phyloP scores from a whole-genome alignment of 2,888 invertebrate genomes.

The Ernsta delagoae region DNA sequence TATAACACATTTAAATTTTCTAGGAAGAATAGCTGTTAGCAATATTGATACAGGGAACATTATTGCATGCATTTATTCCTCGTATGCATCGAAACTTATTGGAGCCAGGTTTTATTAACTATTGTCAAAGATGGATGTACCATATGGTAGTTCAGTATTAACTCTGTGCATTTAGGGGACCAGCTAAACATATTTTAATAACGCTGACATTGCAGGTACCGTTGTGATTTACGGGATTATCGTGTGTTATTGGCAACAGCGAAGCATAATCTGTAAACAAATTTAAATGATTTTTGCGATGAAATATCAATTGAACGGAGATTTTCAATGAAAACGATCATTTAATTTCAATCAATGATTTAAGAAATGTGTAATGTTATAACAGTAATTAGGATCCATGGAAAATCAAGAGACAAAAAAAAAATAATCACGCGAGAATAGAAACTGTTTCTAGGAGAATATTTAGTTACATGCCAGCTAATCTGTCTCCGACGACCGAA shows the following conservation, averaged over 20 bases:
- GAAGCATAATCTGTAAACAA: slow-evolving; percentile 8
- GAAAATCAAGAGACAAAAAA: not conserved
- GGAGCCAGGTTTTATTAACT: slow-evolving; percentile 26
- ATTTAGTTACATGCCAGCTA: slow-evolving; percentile 49
- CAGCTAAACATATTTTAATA: slow-evolving; percentile 74
- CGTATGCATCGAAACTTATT: slow-evolving; percentile 9
- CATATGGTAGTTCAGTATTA: slow-evolving; percentile 77
- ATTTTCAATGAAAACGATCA: not conserved
- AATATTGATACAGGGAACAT: not conserved
- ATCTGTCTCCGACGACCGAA: slow-evolving; percentile 60
- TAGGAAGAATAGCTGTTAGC: slow-evolving; percentile 33
- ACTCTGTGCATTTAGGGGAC: slow-evolving; percentile 54
- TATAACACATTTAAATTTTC: not conserved
- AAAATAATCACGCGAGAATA: not conserved
- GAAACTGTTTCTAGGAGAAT: slow-evolving; percentile 3
- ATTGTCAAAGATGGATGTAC: slow-evolving; percentile 68
- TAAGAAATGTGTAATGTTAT: too few relatives aligned
- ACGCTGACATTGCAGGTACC: slow-evolving; percentile 59
- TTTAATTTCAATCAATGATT: not conserved
- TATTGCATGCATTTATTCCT: slow-evolving; percentile 23
- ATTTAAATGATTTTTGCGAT: not conserved
- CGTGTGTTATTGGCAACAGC: slow-evolving; percentile 36
- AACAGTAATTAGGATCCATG: not conserved
- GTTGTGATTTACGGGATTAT: slow-evolving; percentile 52
- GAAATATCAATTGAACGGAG: not conserved